These are phyloP conservation scores for Gracilinanus agilis DNA, from an alignment of 2,113 vertebrate species.

Conservation along the genomic window DNA sequence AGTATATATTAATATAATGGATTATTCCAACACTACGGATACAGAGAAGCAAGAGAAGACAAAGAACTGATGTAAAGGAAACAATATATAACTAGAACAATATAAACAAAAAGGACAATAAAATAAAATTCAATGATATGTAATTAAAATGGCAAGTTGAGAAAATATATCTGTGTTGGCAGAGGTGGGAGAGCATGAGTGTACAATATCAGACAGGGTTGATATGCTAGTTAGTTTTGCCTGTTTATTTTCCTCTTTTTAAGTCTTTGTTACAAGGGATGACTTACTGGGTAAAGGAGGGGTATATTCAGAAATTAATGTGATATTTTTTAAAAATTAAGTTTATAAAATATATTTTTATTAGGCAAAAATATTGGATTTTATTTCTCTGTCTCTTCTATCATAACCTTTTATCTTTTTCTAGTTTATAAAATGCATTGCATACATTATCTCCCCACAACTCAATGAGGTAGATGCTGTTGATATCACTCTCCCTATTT, in stretches of 20 bases:
- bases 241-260: background rate
- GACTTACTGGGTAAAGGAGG: background rate
- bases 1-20: background rate
- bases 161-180: background rate
- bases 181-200: background rate
- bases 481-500: background rate
- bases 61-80: background rate
- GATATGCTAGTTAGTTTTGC: background rate
- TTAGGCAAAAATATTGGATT: too few species aligned
- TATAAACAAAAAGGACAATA: background rate
- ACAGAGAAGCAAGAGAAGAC: background rate
- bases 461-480: background rate
- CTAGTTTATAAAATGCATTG: background rate
- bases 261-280: background rate
- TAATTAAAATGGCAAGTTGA: background rate
- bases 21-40: background rate
- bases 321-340: background rate
- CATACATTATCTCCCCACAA: background rate
- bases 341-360: background rate
- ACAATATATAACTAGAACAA: background rate
- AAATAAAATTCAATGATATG: background rate
- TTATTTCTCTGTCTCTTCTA: too few species aligned
- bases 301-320: background rate
- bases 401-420: too few species aligned
- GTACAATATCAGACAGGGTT: background rate